These are phyloP conservation scores for Reinhardtius hippoglossoides DNA, from an alignment of 2,113 vertebrate genomes.

Conservation along the genomic window DNA sequence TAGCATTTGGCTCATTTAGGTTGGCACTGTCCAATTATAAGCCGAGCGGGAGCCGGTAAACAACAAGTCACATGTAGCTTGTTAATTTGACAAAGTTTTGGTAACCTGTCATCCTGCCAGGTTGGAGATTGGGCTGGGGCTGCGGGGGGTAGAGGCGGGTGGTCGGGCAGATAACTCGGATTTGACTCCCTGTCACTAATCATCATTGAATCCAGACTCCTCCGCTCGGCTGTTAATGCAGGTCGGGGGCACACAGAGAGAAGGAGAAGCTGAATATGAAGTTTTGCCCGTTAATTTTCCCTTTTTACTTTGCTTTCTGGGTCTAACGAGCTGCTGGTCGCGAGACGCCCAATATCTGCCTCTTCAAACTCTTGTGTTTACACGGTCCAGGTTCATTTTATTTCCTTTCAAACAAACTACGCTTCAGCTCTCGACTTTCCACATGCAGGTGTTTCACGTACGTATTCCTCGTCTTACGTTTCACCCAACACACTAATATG, in stretches of 20 bases:
- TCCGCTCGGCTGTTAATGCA: conserved; percentile 4
- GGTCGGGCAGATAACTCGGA: conserved; percentile 28
- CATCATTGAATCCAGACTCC: conserved; percentile 16
- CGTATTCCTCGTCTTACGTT: no score
- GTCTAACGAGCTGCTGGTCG: background rate
- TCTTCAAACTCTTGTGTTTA: background rate
- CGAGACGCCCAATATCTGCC: background rate
- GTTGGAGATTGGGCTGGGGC: conserved; percentile 34
- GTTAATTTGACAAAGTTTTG: conserved; percentile 66
- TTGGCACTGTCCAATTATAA: conserved; percentile 58
- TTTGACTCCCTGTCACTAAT: conserved; percentile 26
- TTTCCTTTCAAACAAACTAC: background rate
- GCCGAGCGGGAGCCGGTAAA: conserved; percentile 43
- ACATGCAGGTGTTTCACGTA: no score
- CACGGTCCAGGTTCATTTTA: background rate
- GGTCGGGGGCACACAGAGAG: no score
- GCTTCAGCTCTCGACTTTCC: background rate
- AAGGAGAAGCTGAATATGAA: background rate
- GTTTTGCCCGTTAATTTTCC: background rate
- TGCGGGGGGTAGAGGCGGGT: conserved; percentile 38
- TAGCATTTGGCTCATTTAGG: conserved; percentile 53
- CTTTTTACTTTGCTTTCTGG: background rate
- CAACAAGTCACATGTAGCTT: conserved; percentile 57
- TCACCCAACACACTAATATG: no score
- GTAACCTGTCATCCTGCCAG: conserved; percentile 61